These are phyloP conservation scores for Gallinago paraguaiae DNA, from an alignment of 2,113 vertebrate species.

Conservation along the genomic window DNA sequence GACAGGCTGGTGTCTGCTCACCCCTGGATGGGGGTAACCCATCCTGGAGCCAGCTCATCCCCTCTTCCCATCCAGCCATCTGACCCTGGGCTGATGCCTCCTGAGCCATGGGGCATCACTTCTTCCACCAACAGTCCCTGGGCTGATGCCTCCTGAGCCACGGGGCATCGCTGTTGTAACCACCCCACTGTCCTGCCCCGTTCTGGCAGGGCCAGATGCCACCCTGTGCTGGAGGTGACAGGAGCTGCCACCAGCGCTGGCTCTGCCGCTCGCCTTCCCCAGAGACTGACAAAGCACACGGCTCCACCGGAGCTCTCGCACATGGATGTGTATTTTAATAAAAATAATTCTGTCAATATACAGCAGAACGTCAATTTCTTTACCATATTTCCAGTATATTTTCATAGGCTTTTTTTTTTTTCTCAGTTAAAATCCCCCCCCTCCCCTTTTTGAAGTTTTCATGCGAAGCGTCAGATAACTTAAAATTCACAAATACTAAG, in stretches of 20 bases:
- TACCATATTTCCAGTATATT: slow-evolving; percentile 93
- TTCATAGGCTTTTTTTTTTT: slow-evolving; percentile 69
- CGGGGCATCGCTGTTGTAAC: too few species aligned
- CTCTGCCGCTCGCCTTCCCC: accelerated
- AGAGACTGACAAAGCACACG: background rate
- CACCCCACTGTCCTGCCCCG: background rate
- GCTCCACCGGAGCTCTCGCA: slow-evolving; percentile 69
- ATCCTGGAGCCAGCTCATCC: background rate
- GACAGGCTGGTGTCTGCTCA: background rate
- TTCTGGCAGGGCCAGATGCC: background rate
- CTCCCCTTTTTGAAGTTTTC: slow-evolving; percentile 76
- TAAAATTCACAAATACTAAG: slow-evolving; percentile 89
- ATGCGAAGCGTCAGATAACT: slow-evolving; percentile 92
- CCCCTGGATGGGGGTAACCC: background rate
- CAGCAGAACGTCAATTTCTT: slow-evolving; percentile 87
- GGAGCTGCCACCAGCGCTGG: accelerated
- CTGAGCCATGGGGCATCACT: too few species aligned
- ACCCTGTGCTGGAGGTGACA: background rate
- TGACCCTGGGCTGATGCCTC: too few species aligned
- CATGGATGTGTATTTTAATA: slow-evolving; percentile 99
- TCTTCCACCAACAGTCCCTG: too few species aligned
- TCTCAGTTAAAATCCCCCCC: slow-evolving; percentile 85
- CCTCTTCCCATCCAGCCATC: background rate
- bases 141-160: accelerated
- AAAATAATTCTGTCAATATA: slow-evolving; percentile 99